Evolutionary conservation across 2,113 vertebrate species (phyloP).

Genomic region (Cryptoleucopteryx plumbea): DNA sequence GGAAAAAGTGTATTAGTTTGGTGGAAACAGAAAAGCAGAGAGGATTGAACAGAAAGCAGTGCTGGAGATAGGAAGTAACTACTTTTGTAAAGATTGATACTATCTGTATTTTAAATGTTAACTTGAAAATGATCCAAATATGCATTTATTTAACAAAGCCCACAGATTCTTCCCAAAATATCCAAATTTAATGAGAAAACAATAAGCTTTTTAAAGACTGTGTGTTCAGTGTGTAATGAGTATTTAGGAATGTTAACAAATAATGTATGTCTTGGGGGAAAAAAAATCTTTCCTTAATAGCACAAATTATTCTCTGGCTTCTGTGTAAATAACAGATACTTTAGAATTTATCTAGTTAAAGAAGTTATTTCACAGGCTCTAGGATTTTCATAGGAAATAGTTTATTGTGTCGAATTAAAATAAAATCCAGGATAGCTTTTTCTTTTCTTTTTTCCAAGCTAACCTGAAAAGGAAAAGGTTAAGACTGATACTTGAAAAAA

Average conservation of each 20-base stretch:
- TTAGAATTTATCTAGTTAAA: not conserved
- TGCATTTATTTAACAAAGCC: not conserved
- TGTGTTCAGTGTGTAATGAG: not conserved
- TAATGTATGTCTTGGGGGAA: not conserved
- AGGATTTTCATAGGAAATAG: not conserved
- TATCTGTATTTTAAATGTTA: slow-evolving; percentile 12
- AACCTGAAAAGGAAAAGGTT: not conserved
- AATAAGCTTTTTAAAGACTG: not conserved
- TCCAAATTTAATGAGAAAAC: slow-evolving; percentile 2
- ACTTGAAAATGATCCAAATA: slow-evolving; percentile 9
- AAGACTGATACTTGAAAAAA: not conserved
- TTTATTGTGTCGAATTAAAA: not conserved
- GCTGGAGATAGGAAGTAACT: not conserved
- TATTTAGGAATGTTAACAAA: slow-evolving; percentile 22
- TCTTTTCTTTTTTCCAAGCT: not conserved
- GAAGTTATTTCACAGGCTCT: not conserved
- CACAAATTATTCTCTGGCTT: not conserved
- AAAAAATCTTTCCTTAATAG: not conserved
- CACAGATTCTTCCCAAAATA: slow-evolving; percentile 8
- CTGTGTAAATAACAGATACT: not conserved
- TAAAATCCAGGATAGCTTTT: not conserved
- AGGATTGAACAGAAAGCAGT: not conserved
- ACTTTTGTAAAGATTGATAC: not conserved
- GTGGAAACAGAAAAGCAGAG: not conserved
- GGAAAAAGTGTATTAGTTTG: not conserved